Evolutionary conservation across 2,113 vertebrate genomes (phyloP), one percentile per base, ranked within the genome.

Genomic region (Lepus timidus): DNA sequence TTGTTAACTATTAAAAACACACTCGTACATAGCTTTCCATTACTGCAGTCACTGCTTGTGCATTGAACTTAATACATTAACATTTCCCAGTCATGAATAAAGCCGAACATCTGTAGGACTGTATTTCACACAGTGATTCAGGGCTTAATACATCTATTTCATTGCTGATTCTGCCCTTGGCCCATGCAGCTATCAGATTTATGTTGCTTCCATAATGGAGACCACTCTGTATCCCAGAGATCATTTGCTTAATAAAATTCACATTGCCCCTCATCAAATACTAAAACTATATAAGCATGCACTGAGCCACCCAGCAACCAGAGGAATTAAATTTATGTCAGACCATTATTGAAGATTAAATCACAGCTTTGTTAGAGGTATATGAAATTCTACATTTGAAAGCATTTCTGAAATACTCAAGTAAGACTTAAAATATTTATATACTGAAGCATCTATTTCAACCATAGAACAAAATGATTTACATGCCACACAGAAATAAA

Each of bases 221-320:
- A 12, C 10, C 61, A 70, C 78, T 94, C 88, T 94, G 25, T 39
- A 93, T 4, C 78, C 17, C 14, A 94, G 85, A 97, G 68, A 78
- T 9, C 12, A 65, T 78, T 97, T 96, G 29, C 67, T 93, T 96
- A 90, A 96, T 94, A 97, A 95, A 97, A 97, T 87, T 90, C 39
- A 83, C 80, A 52, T 61, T 79, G 78, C 22, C 87, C 27, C 49
- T n/a, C 61, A 74, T 13, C 25, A 10, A 96, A 96, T 39, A 93
- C 93, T 76, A 80, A 93, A 97, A 93, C 6, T n/a, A 0, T 13
- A 49, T 36, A 19, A 62, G 85, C n/a, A 62, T 10, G 1, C 27
- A 52, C 44, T 17, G 39, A 68, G 19, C 36, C 91, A 88, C 36
- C 52, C 7, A 84, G 23, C 4, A 75, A 39, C 44, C 61, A 94